phyloP scores from a whole-genome alignment of 2,797 vertebrate species.

The Intellagama lesueurii region DNA sequence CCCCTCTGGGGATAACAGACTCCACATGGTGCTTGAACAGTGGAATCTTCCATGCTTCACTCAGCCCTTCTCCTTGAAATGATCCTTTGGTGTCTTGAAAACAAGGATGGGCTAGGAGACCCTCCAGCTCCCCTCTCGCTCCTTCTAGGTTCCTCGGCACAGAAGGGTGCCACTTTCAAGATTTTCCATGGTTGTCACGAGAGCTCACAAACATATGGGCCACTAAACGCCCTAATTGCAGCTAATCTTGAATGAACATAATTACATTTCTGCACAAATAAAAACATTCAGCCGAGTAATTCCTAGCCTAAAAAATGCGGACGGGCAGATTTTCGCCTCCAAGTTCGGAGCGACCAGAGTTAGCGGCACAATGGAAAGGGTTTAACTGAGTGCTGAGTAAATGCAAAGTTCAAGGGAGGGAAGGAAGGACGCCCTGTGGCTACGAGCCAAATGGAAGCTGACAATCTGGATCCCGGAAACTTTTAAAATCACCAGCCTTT shows the following conservation, averaged over 20 bases:
- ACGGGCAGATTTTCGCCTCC: conserved; percentile 25
- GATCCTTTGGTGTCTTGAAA: too few relatives aligned
- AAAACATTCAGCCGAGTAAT: conserved; percentile 54
- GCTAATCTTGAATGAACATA: conserved; percentile 70
- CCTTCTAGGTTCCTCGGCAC: background rate
- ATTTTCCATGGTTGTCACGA: conserved; percentile 30
- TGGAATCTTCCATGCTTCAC: too few relatives aligned
- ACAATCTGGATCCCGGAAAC: too few relatives aligned
- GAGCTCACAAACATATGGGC: conserved; percentile 37
- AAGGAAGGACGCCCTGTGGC: background rate
- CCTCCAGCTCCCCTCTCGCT: too few relatives aligned
- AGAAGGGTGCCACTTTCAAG: background rate
- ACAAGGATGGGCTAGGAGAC: too few relatives aligned
- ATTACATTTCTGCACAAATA: conserved; percentile 66
- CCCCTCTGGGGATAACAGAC: too few relatives aligned
- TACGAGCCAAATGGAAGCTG: background rate
- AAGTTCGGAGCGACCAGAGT: background rate
- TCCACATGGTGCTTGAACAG: too few relatives aligned
- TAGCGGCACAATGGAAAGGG: background rate
- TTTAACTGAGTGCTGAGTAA: background rate
- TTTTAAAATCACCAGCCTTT: too few relatives aligned
- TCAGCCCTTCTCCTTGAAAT: too few relatives aligned
- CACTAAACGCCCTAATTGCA: conserved; percentile 68
- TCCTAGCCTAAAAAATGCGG: conserved; percentile 33
- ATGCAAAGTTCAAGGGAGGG: background rate